Base-by-base conservation (phyloP, 2,888 invertebrate genomes). In the Hyppa rectilinea region DNA sequence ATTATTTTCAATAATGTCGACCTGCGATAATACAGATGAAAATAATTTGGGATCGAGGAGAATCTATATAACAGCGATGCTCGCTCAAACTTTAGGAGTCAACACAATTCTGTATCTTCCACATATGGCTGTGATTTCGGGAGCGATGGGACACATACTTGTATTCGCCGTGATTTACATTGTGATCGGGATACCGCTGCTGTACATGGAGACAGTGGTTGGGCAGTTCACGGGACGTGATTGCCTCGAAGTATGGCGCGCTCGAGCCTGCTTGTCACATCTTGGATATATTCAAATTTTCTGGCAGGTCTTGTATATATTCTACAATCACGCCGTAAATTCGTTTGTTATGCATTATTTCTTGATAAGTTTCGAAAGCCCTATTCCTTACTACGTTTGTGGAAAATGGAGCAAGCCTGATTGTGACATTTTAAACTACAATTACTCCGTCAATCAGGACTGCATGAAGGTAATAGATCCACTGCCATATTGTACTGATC, bases 151-250 rank as follows among this genome's bases (percentile, higher is more conserved):
- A 0, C 87, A 88, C 74, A 56, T 90, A 2, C 62, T 93, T 29
- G 71, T 86, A 4, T 84, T 87, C 60, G n/a, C 85, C 7, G 0
- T 89, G 9, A 50, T 83, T 26, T 92, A 86, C 77, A 36, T 92
- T 4, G 50, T 91, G 3, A 47, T 94, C 17, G 95, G 95, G 5
- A 90, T 94, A 69, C 95, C 95, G 1, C 74, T 95, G 17, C 68
- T 94, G 2, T 95, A 93, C 82, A 93, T 95, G 94, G 95, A 95
- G 78, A 87, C 88, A 47, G 89, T 93, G 23, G 87, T 94, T 29
- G 89, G 93, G 26, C 95, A 95, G 81, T 95, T 94, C 77, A 95
- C 95, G 0, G 88, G 89, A 10, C 89, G 94, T 47, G 92, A 94
- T 84, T 92, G 92, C 77, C 78, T 95, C 20, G 88, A 92, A 34